Evolutionary conservation across 2,113 vertebrate genomes (phyloP).

Genomic region (Capricornis sumatraensis): DNA sequence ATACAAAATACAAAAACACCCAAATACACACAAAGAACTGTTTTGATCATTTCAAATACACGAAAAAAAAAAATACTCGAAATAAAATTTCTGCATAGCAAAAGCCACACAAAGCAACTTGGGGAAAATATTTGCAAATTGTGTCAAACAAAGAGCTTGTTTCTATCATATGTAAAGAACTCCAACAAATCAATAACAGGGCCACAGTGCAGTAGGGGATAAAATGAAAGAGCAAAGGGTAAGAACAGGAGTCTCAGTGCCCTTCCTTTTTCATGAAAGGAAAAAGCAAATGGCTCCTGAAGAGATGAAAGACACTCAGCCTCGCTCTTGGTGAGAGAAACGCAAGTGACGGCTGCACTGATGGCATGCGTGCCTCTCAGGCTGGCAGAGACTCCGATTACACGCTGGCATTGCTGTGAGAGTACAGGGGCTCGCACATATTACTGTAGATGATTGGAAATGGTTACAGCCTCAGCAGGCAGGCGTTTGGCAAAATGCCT

Average conservation of each 20-base stretch:
- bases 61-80: too few relatives aligned
- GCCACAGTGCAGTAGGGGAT: rapidly evolving
- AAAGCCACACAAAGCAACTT: background rate
- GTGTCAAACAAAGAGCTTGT: background rate
- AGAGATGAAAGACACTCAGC: rapidly evolving
- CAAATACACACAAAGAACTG: rapidly evolving
- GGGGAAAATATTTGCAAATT: too few relatives aligned
- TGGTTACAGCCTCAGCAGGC: background rate
- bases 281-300: rapidly evolving
- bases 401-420: rapidly evolving
- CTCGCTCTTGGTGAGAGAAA: background rate
- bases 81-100: background rate
- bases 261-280: rapidly evolving
- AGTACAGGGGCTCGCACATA: rapidly evolving
- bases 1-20: background rate
- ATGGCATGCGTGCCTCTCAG: rapidly evolving
- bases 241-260: rapidly evolving
- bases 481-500: background rate
- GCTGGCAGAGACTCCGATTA: rapidly evolving
- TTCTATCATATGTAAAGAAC: background rate
- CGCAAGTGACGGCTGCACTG: rapidly evolving
- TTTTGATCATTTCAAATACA: background rate
- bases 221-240: too few relatives aligned
- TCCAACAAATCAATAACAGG: background rate
- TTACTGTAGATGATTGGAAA: background rate